Base-by-base conservation (phyloP, 2,888 invertebrate species). In the Drosophila neonasuta region DNA sequence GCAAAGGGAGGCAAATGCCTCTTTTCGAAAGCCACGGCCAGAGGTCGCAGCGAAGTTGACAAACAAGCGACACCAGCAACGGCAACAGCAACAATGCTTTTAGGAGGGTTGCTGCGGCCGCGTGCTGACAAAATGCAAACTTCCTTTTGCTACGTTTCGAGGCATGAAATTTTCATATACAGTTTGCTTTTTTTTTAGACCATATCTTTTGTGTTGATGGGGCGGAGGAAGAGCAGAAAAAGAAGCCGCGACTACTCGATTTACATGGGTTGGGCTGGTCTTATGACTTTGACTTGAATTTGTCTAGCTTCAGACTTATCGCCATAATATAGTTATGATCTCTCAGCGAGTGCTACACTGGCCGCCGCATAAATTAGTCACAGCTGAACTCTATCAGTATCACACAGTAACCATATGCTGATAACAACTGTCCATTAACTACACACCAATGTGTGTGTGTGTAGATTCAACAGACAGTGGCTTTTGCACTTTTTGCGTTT, bases 21-120 rank as follows among this genome's bases (percentile, higher is more conserved):
- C 30, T 51, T 63, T 46, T 41, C 20, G 61, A 42, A 10, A 49
- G 58, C 39, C 54, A 62, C 71, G 61, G 71, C 58, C 69, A 76
- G 77, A 76, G 70, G 77, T 74, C 74, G 69, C 77, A 62, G 66
- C 74, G 60, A 61, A 88, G 88, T 89, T 89, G 89, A 89, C 89
- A 90, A 90, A 90, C 89, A 90, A 88, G 88, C 89, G 85, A 89
- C 89, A 89, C 89, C 88, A 68, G 41, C 54, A 63, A 57, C 60
- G 30, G 36, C 56, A 74, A 77, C 78, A 62, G 68, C 73, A 77
- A 77, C 78, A 62, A 56, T 41, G 7, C 24, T 41, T 20, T n/a
- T 44, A 36, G 34, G 72, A 80, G 85, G 85, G 85, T 82, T 80
- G 74, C 66, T 80, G 74, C 68, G 46, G 51, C 69, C 62, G 80